These are phyloP conservation scores for Rhyacophila evoluta DNA, from an alignment of 2,888 invertebrate genomes.

Conservation along the genomic window DNA sequence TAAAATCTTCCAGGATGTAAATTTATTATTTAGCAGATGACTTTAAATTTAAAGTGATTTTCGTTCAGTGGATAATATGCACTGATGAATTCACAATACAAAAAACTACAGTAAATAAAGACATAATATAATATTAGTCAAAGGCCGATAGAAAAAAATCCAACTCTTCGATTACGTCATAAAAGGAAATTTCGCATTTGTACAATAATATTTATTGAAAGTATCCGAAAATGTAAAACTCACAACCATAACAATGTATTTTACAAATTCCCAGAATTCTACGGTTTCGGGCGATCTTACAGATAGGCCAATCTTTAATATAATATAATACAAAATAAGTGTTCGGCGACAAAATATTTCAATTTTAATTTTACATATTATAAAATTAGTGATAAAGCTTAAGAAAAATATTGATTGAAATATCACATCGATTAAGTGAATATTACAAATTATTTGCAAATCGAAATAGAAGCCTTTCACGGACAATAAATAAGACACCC, in stretches of 20 bases:
- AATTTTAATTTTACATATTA: neutral
- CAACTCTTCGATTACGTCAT: too few species aligned
- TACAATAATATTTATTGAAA: too few species aligned
- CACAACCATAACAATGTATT: conserved; percentile 9
- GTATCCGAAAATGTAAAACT: neutral
- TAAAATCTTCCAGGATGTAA: too few species aligned
- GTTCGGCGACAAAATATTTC: neutral
- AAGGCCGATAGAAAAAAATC: too few species aligned
- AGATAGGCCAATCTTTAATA: neutral
- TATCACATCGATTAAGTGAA: neutral
- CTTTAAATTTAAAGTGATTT: too few species aligned
- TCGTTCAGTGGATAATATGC: too few species aligned
- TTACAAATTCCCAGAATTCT: neutral
- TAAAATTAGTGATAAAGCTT: neutral
- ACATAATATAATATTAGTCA: too few species aligned
- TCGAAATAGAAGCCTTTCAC: neutral
- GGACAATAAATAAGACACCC: neutral
- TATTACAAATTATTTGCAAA: neutral
- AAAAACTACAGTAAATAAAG: too few species aligned
- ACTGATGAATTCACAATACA: too few species aligned
- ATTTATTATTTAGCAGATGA: too few species aligned
- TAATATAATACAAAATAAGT: neutral
- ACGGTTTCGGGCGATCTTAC: neutral
- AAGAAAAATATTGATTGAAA: neutral
- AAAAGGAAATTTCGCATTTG: too few species aligned